Conservation (phyloP, 2,888 invertebrate genomes). For the Uloborus plumipes region DNA sequence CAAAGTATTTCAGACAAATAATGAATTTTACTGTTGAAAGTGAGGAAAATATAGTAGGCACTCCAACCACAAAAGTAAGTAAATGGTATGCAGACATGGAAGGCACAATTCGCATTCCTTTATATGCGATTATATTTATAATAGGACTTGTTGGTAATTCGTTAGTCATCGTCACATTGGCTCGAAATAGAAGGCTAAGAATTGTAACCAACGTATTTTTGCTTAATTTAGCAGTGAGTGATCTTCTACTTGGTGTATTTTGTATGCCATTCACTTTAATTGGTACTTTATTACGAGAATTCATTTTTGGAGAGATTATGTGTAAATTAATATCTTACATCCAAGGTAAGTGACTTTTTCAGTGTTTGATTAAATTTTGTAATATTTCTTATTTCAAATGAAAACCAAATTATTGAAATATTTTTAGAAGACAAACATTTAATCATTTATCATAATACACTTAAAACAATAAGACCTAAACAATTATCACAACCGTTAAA, state of each 20-base stretch:
- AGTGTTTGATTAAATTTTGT: no score
- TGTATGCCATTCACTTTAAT: slow-evolving; percentile 87
- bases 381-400: no score
- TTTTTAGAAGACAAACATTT: no score
- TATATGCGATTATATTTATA: slow-evolving; percentile 46
- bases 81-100: slow-evolving; percentile 29
- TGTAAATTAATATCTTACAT: slow-evolving; percentile 85
- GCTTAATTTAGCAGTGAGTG: slow-evolving; percentile 77
- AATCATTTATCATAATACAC: no score
- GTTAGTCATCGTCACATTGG: slow-evolving; percentile 73
- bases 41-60: no score
- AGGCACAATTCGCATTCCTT: slow-evolving; percentile 33
- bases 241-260: slow-evolving; percentile 84
- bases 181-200: slow-evolving; percentile 74
- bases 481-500: no score
- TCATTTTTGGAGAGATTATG: slow-evolving; percentile 82
- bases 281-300: slow-evolving; percentile 81
- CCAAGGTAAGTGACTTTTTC: slow-evolving; percentile 78
- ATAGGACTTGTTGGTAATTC: slow-evolving; percentile 70
- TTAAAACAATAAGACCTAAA: no score
- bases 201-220: slow-evolving; percentile 75
- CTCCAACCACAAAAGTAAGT: no score
- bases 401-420: no score
- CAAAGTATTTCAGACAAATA: no score
- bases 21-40: no score